Base-by-base conservation (phyloP, 2,888 invertebrate genomes). In the Euplexia lucipara region DNA sequence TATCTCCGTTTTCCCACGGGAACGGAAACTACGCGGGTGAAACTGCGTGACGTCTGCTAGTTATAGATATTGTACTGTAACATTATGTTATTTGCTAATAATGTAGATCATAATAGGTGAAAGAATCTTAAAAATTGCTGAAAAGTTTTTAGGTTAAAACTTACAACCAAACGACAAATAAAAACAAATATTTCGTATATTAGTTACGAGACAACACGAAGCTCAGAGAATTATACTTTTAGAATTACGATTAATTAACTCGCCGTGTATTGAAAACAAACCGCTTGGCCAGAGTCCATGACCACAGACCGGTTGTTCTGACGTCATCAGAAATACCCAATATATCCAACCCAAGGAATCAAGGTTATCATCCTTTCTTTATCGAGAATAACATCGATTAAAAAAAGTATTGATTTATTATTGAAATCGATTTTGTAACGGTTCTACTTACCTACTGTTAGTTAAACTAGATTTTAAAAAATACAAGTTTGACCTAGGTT, bases 261-360 rank as follows among this genome's bases (percentile, higher is more conserved):
- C 12, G n/a, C n/a, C 10, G 16, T 56, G 37, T 41, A 49, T 49
- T 32, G n/a, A 32, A 26, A 53, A 18, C 10, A 3, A n/a, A 34
- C 9, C 18, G n/a, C 7, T n/a, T 6, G 20, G 1, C n/a, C 10
- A 10, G 20, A 34, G n/a, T 52, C 30, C 26, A 9, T 34, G 34
- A 52, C 12, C 20, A 9, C 14, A 35, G 30, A 59, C 73, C 30
- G 20, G 72, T 64, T 59, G 6, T 14, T 7, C 1, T 73, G 68
- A 73, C 58, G 63, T 73, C 69, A 73, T 41, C 34, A 59, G 30
- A 73, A 69, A 73, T 73, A 73, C 73, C 73, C 44, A 59, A 53
- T 26, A 53, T 26, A 26, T 2, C 26, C 2, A 22, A 34, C 12
- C 18, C 12, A 49, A n/a, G 16, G 12, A 26, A 26, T 47, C 18